Percentiles rank a stretch among this genome's conserved stretches.
These are phyloP conservation scores for Ailurus styani DNA, from an alignment of 2,113 vertebrate species.

Conservation along the genomic window DNA sequence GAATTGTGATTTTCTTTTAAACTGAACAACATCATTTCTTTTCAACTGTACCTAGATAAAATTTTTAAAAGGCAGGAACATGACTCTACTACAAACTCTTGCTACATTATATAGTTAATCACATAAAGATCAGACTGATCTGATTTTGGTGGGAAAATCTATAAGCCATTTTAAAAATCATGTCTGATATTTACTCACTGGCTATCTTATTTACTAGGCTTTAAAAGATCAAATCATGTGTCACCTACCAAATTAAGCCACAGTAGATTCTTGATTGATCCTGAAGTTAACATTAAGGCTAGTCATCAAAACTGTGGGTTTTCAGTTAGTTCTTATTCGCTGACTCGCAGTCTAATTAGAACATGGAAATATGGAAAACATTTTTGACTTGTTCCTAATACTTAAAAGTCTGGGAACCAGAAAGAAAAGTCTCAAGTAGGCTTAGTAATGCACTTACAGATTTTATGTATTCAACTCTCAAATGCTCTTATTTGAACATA, in stretches of 20 bases:
- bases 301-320: constrained; percentile 45
- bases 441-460: background rate
- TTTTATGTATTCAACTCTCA: constrained; percentile 9
- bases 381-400: background rate
- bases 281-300: constrained; percentile 61
- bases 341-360: constrained; percentile 1
- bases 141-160: constrained; percentile 51
- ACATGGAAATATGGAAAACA: background rate
- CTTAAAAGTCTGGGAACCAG: background rate
- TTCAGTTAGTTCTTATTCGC: constrained; percentile 28
- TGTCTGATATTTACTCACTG: constrained; percentile 58
- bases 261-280: constrained; percentile 65
- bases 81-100: background rate
- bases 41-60: background rate
- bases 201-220: constrained; percentile 69
- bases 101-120: constrained; percentile 24
- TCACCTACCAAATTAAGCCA: constrained; percentile 52
- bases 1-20: constrained; percentile 1
- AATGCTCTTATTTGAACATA: background rate
- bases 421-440: background rate
- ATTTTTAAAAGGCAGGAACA: background rate
- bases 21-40: background rate
- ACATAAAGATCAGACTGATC: background rate
- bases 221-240: constrained; percentile 59
- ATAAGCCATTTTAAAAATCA: constrained; percentile 43